Conservation (phyloP, 2,797 vertebrate species). For the Myotis vivesi region DNA sequence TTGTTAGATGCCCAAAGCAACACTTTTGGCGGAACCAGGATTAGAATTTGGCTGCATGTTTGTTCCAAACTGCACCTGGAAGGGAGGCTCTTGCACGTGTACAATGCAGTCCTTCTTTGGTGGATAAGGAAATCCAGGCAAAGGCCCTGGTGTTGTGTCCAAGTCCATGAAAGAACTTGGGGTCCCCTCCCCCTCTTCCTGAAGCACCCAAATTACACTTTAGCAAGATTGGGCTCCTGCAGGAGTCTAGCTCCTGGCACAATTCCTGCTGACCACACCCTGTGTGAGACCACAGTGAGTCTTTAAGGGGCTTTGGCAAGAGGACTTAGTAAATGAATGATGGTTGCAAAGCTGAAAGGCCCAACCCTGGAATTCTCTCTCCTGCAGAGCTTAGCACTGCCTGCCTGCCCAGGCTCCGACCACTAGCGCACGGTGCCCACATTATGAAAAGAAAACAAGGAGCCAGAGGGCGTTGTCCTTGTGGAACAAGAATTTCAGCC, state of each 20-base stretch:
- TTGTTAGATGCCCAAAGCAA: background rate
- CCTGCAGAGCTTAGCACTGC: background rate
- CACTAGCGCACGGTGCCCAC: background rate
- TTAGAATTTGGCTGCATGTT: background rate
- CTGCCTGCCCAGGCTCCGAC: background rate
- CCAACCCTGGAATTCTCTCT: background rate
- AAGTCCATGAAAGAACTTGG: background rate
- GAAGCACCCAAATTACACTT: background rate
- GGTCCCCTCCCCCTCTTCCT: background rate
- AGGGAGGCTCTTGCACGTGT: background rate
- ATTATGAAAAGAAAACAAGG: slow-evolving; percentile 53
- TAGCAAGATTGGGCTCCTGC: background rate
- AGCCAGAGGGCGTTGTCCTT: slow-evolving; percentile 45
- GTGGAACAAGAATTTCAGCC: slow-evolving; percentile 58
- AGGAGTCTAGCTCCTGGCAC: background rate
- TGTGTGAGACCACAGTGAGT: background rate
- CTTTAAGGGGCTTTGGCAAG: background rate
- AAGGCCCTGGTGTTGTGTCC: background rate
- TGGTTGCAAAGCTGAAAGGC: background rate
- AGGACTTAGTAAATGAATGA: background rate
- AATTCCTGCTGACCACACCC: slow-evolving; percentile 37
- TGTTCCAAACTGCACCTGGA: background rate
- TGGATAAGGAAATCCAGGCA: background rate
- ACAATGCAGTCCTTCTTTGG: background rate
- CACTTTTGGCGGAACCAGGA: background rate